phyloP scores from a whole-genome alignment of 1,140 invertebrate genomes.

The Streblospio benedicti region DNA sequence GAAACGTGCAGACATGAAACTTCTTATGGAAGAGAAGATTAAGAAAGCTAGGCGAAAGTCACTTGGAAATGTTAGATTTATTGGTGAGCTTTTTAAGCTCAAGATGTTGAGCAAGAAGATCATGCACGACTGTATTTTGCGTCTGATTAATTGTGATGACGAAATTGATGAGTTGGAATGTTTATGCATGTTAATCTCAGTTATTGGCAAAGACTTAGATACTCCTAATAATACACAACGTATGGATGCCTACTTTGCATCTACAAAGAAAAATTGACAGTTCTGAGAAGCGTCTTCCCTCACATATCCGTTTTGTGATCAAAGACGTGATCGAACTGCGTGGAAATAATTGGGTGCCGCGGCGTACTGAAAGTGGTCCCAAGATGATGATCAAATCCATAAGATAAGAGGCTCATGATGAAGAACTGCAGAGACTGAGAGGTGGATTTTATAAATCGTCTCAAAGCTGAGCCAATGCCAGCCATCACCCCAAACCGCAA shows the following conservation, averaged over 20 bases:
- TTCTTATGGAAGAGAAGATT: constrained; percentile 37
- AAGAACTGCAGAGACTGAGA: too few species aligned
- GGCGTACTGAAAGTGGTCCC: constrained; percentile 75
- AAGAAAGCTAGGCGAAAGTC: constrained; percentile 67
- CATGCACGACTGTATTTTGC: constrained; percentile 75
- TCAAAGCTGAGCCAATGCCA: too few species aligned
- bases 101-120: constrained; percentile 81
- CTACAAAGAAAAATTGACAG: neutral
- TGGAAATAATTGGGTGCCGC: constrained; percentile 71
- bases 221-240: neutral
- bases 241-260: constrained; percentile 2
- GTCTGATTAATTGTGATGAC: constrained; percentile 59
- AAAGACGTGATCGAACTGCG: constrained; percentile 88
- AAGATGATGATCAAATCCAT: constrained; percentile 91
- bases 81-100: constrained; percentile 86
- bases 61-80: constrained; percentile 76
- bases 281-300: constrained; percentile 47
- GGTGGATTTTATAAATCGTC: too few species aligned
- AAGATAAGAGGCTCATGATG: too few species aligned
- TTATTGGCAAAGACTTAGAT: constrained; percentile 82
- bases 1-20: constrained; percentile 23
- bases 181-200: constrained; percentile 80
- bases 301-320: constrained; percentile 80
- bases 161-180: constrained; percentile 90
- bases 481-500: too few species aligned